These are phyloP conservation scores for Verasper variegatus DNA, from an alignment of 2,113 vertebrate genomes.

Conservation along the genomic window DNA sequence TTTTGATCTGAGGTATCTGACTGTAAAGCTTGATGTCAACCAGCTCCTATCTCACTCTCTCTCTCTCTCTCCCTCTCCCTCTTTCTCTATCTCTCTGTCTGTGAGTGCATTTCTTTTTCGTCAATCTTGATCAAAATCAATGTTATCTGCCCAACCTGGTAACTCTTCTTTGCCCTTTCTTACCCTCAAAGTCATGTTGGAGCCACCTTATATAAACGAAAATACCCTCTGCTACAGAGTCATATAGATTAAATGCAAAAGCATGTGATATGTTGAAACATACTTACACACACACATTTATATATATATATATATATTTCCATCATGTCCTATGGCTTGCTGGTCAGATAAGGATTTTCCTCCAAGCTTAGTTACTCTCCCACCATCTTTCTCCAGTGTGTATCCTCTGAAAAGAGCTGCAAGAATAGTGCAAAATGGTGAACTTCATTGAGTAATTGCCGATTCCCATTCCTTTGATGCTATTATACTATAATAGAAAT, in stretches of 20 bases:
- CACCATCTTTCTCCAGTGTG: too few relatives aligned
- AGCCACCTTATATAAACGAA: conserved; percentile 6
- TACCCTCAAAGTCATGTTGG: conserved; percentile 55
- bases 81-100: conserved; percentile 8
- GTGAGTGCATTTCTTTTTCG: conserved; percentile 34
- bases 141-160: conserved; percentile 64
- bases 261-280: not conserved
- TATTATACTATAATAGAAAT: too few relatives aligned
- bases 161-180: conserved; percentile 60
- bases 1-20: conserved; percentile 79
- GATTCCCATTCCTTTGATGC: too few relatives aligned
- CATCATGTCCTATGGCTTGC: too few relatives aligned
- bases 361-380: too few relatives aligned
- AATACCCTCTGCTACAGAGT: conserved; percentile 15
- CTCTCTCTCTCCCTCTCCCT: conserved; percentile 3
- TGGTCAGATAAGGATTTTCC: too few relatives aligned
- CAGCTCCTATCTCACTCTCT: conserved; percentile 4
- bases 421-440: too few relatives aligned
- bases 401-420: too few relatives aligned
- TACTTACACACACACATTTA: not conserved
- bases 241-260: conserved; percentile 20
- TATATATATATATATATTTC: not conserved
- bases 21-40: conserved; percentile 70
- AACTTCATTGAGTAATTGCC: too few relatives aligned
- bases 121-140: conserved; percentile 67